A percentile compares a stretch with the other conserved stretches of the same genome.
phyloP scores from a whole-genome alignment of 2,888 invertebrate genomes.

The Serrognathus titanus region DNA sequence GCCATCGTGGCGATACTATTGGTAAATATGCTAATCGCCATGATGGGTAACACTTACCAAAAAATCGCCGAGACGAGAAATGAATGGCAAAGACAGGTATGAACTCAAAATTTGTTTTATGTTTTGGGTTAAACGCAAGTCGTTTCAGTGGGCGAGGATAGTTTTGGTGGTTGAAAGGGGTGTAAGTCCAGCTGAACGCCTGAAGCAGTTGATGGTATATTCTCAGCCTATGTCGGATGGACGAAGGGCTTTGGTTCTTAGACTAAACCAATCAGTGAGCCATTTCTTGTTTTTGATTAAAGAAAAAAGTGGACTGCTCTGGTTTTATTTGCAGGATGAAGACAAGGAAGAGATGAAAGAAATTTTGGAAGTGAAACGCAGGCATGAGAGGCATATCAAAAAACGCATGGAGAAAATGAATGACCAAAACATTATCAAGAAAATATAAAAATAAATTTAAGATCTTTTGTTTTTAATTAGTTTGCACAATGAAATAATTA shows the following conservation, averaged over 20 bases:
- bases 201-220: constrained; percentile 83
- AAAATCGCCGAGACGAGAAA: constrained; percentile 96
- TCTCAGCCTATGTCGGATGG: constrained; percentile 93
- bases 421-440: neutral
- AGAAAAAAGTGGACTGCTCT: neutral
- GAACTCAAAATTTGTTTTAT: neutral
- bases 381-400: constrained; percentile 75
- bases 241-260: constrained; percentile 77
- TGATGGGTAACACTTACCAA: constrained; percentile 99
- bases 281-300: constrained; percentile 2
- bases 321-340: constrained; percentile 64
- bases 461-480: too few relatives aligned
- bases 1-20: constrained; percentile 91
- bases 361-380: constrained; percentile 84
- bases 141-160: constrained; percentile 86
- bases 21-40: constrained; percentile 98
- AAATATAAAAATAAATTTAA: too few relatives aligned
- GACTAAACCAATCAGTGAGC: constrained; percentile 83
- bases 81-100: constrained; percentile 92
- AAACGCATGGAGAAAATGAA: constrained; percentile 52
- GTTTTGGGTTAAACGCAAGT: too few relatives aligned
- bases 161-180: constrained; percentile 96
- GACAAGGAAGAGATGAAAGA: constrained; percentile 94
- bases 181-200: constrained; percentile 84
- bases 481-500: too few relatives aligned